Evolutionary conservation across 2,113 vertebrate genomes (phyloP).

Genomic region (Bettongia penicillata): DNA sequence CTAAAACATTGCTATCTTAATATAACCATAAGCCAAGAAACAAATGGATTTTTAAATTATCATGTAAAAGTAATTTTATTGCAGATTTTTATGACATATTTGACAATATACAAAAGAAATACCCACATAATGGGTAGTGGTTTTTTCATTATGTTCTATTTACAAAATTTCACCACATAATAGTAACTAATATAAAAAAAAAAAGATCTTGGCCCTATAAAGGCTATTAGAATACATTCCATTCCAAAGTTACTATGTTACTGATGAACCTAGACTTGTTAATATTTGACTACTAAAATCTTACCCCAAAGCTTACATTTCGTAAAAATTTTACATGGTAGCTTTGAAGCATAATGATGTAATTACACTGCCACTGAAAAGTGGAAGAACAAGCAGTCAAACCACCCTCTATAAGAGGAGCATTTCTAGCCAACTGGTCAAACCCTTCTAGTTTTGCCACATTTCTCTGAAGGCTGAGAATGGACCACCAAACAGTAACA

Average conservation of each 20-base stretch:
- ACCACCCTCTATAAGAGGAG: constrained; percentile 79
- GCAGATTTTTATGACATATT: constrained; percentile 73
- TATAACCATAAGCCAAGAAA: constrained; percentile 53
- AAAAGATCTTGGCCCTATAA: constrained; percentile 55
- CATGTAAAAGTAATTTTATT: constrained; percentile 81
- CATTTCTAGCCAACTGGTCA: neutral
- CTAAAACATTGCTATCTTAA: constrained; percentile 29
- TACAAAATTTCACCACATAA: constrained; percentile 81
- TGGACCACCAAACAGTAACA: neutral
- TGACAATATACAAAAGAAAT: constrained; percentile 83
- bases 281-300: constrained; percentile 35
- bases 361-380: constrained; percentile 4
- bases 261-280: neutral
- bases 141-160: constrained; percentile 76
- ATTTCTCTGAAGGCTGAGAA: neutral
- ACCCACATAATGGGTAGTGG: constrained; percentile 52
- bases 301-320: neutral
- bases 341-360: neutral
- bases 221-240: constrained; percentile 59
- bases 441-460: constrained; percentile 7
- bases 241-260: constrained; percentile 30
- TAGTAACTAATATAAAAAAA: constrained; percentile 45
- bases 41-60: constrained; percentile 50
- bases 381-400: neutral
- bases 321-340: constrained; percentile 42